These are phyloP conservation scores for Dasyornis broadbenti DNA, from an alignment of 2,113 vertebrate species.

Conservation along the genomic window DNA sequence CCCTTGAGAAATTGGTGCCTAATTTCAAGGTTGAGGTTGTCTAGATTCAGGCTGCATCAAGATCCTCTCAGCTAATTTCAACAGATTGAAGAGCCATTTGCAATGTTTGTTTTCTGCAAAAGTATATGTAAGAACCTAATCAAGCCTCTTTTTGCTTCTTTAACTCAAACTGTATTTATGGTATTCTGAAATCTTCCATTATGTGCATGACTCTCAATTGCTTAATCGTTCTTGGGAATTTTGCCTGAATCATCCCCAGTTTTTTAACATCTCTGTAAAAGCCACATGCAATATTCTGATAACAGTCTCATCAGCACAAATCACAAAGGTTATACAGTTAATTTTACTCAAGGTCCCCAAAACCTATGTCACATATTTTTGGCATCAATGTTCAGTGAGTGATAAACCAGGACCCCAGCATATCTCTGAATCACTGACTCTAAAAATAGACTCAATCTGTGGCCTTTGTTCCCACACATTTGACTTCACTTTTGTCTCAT, in stretches of 20 bases:
- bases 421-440: neutral
- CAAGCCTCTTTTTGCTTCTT: neutral
- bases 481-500: slow-evolving; percentile 18
- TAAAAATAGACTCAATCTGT: neutral
- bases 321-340: neutral
- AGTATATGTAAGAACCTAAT: neutral
- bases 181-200: neutral
- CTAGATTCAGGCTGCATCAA: neutral
- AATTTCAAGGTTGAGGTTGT: neutral
- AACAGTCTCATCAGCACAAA: neutral
- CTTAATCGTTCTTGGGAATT: slow-evolving; percentile 9
- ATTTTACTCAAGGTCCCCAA: neutral
- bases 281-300: neutral
- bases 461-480: neutral
- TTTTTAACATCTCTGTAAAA: neutral
- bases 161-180: neutral
- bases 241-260: neutral
- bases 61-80: neutral
- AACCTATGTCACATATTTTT: neutral
- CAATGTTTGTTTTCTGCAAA: slow-evolving; percentile 20
- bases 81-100: neutral
- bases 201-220: neutral
- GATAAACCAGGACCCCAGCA: neutral
- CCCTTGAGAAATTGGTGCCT: neutral
- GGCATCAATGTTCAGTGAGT: neutral